Evolutionary conservation across 2,113 vertebrate species (phyloP).

Genomic region (Nibea albiflora): DNA sequence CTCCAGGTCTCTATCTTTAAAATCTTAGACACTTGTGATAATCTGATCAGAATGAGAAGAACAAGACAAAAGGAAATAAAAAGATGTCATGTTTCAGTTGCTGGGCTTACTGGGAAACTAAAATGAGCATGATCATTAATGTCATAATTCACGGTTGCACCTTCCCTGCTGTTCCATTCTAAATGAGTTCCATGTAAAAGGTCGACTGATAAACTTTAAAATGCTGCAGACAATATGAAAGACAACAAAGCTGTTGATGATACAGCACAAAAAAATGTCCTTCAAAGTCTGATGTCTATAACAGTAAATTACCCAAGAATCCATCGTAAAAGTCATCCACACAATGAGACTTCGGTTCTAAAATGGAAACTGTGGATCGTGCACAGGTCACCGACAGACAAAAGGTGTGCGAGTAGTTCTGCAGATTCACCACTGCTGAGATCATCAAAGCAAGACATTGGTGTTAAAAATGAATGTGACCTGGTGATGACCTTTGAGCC

Average conservation of each 20-base stretch:
- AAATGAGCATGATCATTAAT: too few relatives aligned
- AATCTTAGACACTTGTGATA: too few relatives aligned
- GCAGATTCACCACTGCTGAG: slow-evolving; percentile 44
- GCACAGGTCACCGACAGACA: neutral
- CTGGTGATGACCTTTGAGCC: slow-evolving; percentile 22
- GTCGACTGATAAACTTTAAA: neutral
- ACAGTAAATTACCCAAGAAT: neutral
- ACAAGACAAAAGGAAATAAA: too few relatives aligned
- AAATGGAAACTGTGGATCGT: neutral
- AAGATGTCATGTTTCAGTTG: too few relatives aligned
- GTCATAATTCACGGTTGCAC: neutral
- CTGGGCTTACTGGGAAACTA: too few relatives aligned
- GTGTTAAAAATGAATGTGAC: slow-evolving; percentile 38
- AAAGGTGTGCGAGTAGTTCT: slow-evolving; percentile 6
- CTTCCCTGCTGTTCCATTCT: neutral
- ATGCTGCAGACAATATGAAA: too few relatives aligned
- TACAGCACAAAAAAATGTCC: neutral
- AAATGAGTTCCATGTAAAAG: neutral
- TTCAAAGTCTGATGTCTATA: neutral
- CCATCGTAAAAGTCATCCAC: neutral
- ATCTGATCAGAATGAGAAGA: too few relatives aligned
- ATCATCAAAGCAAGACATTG: slow-evolving; percentile 32
- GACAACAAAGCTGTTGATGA: too few relatives aligned
- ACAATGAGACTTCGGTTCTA: neutral
- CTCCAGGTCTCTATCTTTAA: neutral